Conservation (phyloP, 2,797 vertebrate species). For the Streptopelia turtur region DNA sequence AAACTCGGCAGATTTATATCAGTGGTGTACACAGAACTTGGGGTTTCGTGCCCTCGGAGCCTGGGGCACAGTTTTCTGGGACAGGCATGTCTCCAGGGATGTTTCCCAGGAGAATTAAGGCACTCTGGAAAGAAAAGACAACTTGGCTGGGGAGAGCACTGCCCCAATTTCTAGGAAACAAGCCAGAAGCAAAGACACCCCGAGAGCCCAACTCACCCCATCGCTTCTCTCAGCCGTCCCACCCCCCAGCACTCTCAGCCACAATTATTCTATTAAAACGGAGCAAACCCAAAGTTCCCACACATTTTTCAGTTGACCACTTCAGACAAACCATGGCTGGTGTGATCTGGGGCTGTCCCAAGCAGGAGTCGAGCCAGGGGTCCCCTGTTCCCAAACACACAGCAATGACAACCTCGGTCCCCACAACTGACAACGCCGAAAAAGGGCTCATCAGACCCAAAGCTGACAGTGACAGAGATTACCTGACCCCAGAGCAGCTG, state of each 20-base stretch:
- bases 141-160: rapidly evolving
- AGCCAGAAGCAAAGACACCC: neutral
- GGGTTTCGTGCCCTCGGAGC: neutral
- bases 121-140: neutral
- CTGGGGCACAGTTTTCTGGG: neutral
- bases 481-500: neutral
- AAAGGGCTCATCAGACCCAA: neutral
- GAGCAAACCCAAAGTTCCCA: rapidly evolving
- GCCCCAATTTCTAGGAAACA: neutral
- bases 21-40: rapidly evolving
- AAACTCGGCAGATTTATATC: rapidly evolving
- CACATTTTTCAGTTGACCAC: neutral
- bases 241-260: neutral
- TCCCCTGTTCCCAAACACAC: rapidly evolving
- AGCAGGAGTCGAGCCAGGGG: neutral
- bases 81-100: neutral
- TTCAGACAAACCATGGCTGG: rapidly evolving
- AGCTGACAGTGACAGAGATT: neutral
- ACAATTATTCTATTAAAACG: rapidly evolving
- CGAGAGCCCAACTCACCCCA: rapidly evolving
- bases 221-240: rapidly evolving
- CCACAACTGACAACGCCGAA: rapidly evolving
- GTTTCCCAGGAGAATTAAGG: neutral
- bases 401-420: rapidly evolving
- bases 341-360: rapidly evolving